Base-by-base conservation (phyloP, 2,888 invertebrate genomes). In the Eristalis pertinax region DNA sequence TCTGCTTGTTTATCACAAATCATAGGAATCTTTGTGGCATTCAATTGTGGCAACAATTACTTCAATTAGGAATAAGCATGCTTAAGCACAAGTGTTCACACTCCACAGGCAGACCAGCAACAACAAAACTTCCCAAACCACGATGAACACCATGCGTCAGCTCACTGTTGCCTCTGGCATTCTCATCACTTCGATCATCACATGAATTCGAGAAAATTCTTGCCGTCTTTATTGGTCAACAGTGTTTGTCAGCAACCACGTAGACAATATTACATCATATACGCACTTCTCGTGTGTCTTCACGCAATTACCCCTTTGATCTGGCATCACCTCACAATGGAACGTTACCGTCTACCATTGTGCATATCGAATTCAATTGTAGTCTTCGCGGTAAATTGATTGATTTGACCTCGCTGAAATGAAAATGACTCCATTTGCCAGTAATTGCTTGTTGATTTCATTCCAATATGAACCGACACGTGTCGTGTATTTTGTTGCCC, bases 401-500 rank as follows among this genome's bases (percentile, higher is more conserved):
- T 85, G 77, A 35, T 63, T 43, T 74, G 85, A 85, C 85, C 81
- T 85, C 81, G n/a, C n/a, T 41, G 43, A 67, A 82, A 50, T 82
- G 74, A 81, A n/a, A 76, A 50, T 24, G 68, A 32, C 41, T 56
- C 65, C 60, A 13, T 22, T 15, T 13, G 26, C 41, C 22, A 11
- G 38, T 64, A 77, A 81, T 77, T 63, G 67, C 26, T 22, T 56
- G 65, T 32, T 82, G 74, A 78, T 81, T 82, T 29, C 26, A 80
- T 74, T 80, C 26, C 22, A 38, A 38, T 24, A 64, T 24, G 62
- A 56, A 22, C 13, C 63, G n/a, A 32, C 60, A 60, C 50, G 50
- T 19, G 50, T 50, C n/a, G 15, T 22, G 32, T 5, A 7, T 63
- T n/a, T 13, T 32, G 29, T 29, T 60, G 19, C 5, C 4, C 26